These are phyloP conservation scores for Agrochola lychnidis DNA, from an alignment of 2,888 invertebrate species.

Conservation along the genomic window DNA sequence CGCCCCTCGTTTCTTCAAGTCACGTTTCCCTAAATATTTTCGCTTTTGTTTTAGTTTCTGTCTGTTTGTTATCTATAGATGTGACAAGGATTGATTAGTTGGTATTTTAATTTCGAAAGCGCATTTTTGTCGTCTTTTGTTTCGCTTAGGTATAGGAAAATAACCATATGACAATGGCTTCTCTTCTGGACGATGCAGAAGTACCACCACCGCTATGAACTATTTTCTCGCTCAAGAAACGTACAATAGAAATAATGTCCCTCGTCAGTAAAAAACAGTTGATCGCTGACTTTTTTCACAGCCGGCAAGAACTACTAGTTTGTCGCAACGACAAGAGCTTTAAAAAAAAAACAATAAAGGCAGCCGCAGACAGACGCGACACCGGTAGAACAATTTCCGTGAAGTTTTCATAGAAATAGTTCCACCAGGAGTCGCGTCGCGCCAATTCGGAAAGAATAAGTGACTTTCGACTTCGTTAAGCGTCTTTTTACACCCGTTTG, in stretches of 20 bases:
- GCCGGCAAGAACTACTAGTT: not conserved
- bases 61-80: conserved; percentile 29
- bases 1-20: not conserved
- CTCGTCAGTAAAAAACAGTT: not conserved
- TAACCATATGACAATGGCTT: not conserved
- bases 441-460: too few species aligned
- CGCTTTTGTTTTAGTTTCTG: conserved; percentile 29
- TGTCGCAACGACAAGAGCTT: not conserved
- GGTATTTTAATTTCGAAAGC: conserved; percentile 23
- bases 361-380: too few species aligned
- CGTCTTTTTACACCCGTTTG: too few species aligned
- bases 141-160: conserved; percentile 2
- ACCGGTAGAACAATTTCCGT: too few species aligned
- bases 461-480: too few species aligned
- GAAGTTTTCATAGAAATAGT: too few species aligned
- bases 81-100: conserved; percentile 37
- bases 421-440: too few species aligned
- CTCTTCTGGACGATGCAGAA: not conserved
- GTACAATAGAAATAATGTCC: too few species aligned
- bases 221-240: not conserved
- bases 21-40: conserved; percentile 25
- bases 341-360: too few species aligned
- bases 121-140: conserved; percentile 5
- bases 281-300: too few species aligned
- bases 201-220: too few species aligned